Evolutionary conservation across 2,888 invertebrate species (phyloP), one percentile per base, ranked within the genome.

Genomic region (Crocallis elinguaria): DNA sequence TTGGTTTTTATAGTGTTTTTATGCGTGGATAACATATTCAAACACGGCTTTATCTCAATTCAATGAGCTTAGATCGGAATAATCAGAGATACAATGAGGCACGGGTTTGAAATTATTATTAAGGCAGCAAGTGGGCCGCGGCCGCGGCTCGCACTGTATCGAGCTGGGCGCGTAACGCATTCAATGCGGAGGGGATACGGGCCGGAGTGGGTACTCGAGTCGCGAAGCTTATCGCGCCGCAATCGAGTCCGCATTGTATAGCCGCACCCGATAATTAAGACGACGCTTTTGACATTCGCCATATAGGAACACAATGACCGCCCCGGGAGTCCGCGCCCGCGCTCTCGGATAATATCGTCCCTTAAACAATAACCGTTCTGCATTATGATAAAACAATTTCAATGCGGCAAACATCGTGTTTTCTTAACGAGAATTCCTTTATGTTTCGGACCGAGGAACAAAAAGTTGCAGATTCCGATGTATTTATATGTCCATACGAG

Each of bases 271-370:
- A 90, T 91, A 90, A 91, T 90, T 90, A 91, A 91, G 91, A 90
- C 90, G 88, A 90, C 86, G 88, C 82, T 90, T 91, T 90, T 91
- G 91, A 91, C 90, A 89, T 88, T 90, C 88, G 82, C 91, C 90
- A 87, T 91, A 91, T 89, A 90, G 86, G 90, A 89, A 88, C 84
- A 91, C 90, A 91, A 91, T 90, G 88, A 89, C 81, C 86, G 89
- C 89, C 85, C 82, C 88, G 83, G 88, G 88, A 88, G 84, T 75
- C 77, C 70, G 71, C 52, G 73, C 71, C 70, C 69, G 73, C 76
- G 78, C 73, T 80, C 80, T 80, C 80, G 86, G 88, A 90, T 89
- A 85, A 77, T 84, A 88, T 89, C 88, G 86, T 82, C 81, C 79
- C 77, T 85, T 84, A 87, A 87, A 88, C 88, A 88, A 88, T 88